Conservation (phyloP, 2,113 vertebrate species). For the Cervus canadensis region DNA sequence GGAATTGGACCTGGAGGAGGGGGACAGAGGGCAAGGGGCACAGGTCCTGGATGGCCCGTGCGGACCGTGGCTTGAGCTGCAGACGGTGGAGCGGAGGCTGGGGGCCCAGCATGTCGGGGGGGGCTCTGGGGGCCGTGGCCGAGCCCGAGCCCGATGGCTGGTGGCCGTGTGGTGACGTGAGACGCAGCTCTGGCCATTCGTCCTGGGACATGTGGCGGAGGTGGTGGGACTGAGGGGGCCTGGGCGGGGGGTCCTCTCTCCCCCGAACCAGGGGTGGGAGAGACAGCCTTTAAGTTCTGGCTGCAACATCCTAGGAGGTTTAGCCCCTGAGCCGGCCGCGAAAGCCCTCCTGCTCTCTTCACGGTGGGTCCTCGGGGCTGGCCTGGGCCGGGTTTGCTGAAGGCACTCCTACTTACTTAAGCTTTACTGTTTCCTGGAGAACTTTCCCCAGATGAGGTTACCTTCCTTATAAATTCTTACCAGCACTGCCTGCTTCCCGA, state of each 20-base stretch:
- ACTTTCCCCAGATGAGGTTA: background rate
- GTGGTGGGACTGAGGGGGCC: background rate
- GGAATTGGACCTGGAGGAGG: background rate
- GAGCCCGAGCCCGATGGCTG: accelerated
- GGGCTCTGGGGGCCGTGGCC: background rate
- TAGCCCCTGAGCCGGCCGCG: accelerated
- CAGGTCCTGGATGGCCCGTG: accelerated
- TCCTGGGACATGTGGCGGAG: accelerated
- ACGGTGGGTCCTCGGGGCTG: background rate
- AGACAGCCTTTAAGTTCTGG: background rate
- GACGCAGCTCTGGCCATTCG: accelerated
- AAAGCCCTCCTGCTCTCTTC: background rate
- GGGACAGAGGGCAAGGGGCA: accelerated
- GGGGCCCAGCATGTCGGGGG: accelerated
- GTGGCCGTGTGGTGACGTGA: accelerated
- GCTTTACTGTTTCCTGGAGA: background rate
- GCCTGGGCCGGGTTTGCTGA: too few relatives aligned
- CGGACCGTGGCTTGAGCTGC: accelerated
- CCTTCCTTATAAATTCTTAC: background rate
- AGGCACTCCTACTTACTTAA: background rate
- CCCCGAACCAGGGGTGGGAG: background rate
- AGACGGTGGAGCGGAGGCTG: accelerated
- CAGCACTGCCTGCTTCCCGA: background rate
- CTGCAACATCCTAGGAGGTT: background rate
- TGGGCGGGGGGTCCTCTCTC: background rate